Evolutionary conservation across 2,888 invertebrate species (phyloP), one percentile per base, ranked within the genome.

Genomic region (Tenthredo notha): DNA sequence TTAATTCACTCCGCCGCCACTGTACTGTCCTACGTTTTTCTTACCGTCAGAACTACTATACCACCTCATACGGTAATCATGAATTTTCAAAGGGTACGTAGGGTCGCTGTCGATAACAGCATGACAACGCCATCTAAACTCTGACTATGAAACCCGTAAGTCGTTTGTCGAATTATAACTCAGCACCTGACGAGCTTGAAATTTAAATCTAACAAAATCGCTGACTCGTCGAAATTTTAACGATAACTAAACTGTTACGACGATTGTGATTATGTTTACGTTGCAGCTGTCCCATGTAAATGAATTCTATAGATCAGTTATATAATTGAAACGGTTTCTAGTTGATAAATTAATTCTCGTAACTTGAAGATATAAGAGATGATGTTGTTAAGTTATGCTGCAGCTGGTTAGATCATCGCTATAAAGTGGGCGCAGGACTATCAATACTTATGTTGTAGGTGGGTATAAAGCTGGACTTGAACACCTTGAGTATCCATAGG

Each of bases 361-460:
- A 12, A 25, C 47, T 75, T 6, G 12, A 25, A 40, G 75, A 25
- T 4, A 7, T 4, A 7, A 25, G n/a, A 50, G 21, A 15, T 29
- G 75, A 9, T 43, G 43, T 50, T 54, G 18, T 47, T 33, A 18
- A 15, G 29, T n/a, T 18, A 9, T 33, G 77, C 54, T 33, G 77
- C 54, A 50, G 50, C 50, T 77, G 77, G 77, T 77, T 77, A 77
- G 77, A 10, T 77, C 77, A 77, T 77, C 77, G n/a, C 77, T 77
- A 9, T 77, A 9, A 54, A 54, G 77, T 77, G 50, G 77, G 77
- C 77, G 77, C 50, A 33, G 43, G n/a, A 25, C 5, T 29, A 54
- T 50, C 74, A 25, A 74, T 21, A 25, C 74, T 74, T 74, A 15
- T 74, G 25, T 43, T 40, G 10, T 74, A 43, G 40, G 43, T 74